These are phyloP conservation scores for Streblospio benedicti DNA, from an alignment of 1,140 invertebrate species.

Conservation along the genomic window DNA sequence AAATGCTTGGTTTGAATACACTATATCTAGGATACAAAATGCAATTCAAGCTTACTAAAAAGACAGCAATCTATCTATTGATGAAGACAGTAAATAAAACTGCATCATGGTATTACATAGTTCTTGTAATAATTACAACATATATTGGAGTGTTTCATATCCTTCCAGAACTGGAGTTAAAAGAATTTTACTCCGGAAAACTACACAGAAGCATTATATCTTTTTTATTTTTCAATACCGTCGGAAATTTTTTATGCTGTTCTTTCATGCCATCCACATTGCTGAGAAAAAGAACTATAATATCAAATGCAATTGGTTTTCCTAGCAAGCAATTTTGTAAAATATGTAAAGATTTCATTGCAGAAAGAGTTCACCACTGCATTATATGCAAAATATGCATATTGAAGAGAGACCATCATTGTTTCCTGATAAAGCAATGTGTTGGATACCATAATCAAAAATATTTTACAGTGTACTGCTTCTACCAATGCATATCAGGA, in stretches of 20 bases:
- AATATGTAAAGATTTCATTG: constrained; percentile 28
- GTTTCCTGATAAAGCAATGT: constrained; percentile 77
- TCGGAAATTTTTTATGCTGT: not conserved
- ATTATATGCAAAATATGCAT: constrained; percentile 26
- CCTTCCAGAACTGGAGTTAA: not conserved
- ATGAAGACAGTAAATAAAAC: too few relatives aligned
- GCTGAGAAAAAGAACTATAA: not conserved
- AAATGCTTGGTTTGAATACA: too few relatives aligned
- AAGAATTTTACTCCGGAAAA: not conserved
- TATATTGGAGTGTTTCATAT: not conserved
- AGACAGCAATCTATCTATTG: too few relatives aligned
- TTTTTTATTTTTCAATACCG: not conserved
- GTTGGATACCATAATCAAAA: constrained; percentile 74
- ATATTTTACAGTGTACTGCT: constrained; percentile 3
- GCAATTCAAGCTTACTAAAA: too few relatives aligned
- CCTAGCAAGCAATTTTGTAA: constrained; percentile 22
- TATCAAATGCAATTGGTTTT: not conserved
- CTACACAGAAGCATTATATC: not conserved
- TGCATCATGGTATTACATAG: too few relatives aligned
- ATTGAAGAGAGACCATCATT: constrained; percentile 76
- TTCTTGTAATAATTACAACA: too few relatives aligned
- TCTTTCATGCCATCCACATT: not conserved
- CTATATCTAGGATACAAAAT: too few relatives aligned
- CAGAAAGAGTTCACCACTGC: constrained; percentile 30
- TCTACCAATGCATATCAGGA: too few relatives aligned